phyloP scores from a whole-genome alignment of 2,113 vertebrate species.

The Dipodomys spectabilis region DNA sequence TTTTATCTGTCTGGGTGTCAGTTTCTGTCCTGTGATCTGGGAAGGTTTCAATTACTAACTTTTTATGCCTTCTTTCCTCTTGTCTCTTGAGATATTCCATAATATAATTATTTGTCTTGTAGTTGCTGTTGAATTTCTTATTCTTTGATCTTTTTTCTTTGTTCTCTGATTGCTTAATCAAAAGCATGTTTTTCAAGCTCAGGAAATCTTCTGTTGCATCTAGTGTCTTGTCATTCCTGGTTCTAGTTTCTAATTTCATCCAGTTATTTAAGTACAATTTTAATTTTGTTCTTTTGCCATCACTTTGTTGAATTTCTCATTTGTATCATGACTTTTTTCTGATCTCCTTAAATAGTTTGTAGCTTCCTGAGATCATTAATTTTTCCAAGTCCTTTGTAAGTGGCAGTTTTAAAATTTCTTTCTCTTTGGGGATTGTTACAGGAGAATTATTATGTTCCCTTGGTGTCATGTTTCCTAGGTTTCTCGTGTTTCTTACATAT shows the following conservation, averaged over 20 bases:
- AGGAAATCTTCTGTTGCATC: neutral
- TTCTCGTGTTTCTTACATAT: neutral
- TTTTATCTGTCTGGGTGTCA: neutral
- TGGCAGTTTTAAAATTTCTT: neutral
- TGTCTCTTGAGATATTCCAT: neutral
- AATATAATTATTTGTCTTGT: neutral
- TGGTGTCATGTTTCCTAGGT: neutral
- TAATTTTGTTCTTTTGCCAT: neutral
- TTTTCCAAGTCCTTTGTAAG: neutral
- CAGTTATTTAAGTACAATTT: neutral
- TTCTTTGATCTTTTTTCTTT: neutral
- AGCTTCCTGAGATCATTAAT: neutral
- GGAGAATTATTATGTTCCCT: neutral
- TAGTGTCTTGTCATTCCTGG: neutral
- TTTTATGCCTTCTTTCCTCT: neutral
- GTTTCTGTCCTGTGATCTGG: neutral
- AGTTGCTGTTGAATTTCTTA: too few species aligned
- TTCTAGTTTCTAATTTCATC: neutral
- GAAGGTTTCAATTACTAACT: neutral
- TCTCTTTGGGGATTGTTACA: neutral
- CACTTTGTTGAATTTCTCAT: neutral
- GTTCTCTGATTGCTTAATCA: neutral
- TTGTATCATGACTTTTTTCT: neutral
- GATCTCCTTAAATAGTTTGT: neutral
- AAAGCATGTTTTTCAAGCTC: neutral